A percentile compares a stretch with the other conserved stretches of the same genome.
phyloP scores from a whole-genome alignment of 2,888 invertebrate species.

The Julus scanicus region DNA sequence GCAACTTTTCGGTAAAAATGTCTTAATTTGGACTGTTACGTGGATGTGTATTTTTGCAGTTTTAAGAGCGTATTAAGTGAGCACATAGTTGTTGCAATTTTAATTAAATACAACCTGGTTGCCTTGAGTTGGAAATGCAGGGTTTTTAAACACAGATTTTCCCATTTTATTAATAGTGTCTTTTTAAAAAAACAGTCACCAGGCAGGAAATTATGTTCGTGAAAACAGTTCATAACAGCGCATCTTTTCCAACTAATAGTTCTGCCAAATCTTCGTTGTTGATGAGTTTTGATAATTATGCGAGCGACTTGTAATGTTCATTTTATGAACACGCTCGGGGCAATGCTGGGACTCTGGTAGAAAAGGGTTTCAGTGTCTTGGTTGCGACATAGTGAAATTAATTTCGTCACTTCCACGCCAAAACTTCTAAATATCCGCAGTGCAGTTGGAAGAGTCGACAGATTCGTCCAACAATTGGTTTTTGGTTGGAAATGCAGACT shows the following conservation, averaged over 20 bases:
- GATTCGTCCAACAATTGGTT: neutral
- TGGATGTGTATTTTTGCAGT: too few species aligned
- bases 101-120: neutral
- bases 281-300: neutral
- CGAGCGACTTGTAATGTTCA: neutral
- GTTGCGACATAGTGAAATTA: neutral
- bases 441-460: neutral
- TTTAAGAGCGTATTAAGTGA: neutral
- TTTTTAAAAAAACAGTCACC: neutral
- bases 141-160: neutral
- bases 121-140: neutral
- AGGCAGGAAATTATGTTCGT: neutral
- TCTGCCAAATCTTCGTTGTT: neutral
- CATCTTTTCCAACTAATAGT: neutral
- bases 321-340: neutral
- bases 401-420: neutral
- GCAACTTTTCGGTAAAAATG: too few species aligned
- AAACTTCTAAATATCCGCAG: neutral
- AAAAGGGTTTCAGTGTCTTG: neutral
- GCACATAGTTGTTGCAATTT: neutral
- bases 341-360: neutral
- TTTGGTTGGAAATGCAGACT: neutral
- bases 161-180: neutral
- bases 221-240: neutral
- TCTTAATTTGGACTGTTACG: too few species aligned